Evolutionary conservation across 2,888 invertebrate genomes (phyloP).

Genomic region (Calameuta idolon): DNA sequence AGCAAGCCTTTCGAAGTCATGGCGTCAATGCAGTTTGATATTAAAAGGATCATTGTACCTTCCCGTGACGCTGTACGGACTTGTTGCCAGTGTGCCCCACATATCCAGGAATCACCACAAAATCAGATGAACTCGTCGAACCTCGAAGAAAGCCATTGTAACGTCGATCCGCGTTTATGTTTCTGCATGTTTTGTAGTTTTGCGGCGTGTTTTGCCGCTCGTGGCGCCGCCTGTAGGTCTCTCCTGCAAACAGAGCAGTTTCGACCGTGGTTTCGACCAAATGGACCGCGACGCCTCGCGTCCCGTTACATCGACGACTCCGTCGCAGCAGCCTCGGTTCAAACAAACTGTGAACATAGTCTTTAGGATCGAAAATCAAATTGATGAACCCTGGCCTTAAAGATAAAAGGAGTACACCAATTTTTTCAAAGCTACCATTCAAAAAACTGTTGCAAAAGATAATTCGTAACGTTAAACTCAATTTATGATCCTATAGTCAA

Average conservation of each 20-base stretch:
- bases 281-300: conserved; percentile 14
- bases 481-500: neutral
- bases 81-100: neutral
- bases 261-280: conserved; percentile 18
- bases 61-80: conserved; percentile 4
- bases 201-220: conserved; percentile 19
- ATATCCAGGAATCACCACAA: conserved; percentile 12
- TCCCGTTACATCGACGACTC: conserved; percentile 6
- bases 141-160: conserved; percentile 13
- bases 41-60: conserved; percentile 3
- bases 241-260: neutral
- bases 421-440: neutral
- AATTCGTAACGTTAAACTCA: neutral
- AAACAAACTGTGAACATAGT: neutral
- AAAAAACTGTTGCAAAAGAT: neutral
- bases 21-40: neutral
- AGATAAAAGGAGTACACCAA: neutral
- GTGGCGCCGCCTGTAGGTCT: conserved; percentile 16
- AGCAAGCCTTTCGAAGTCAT: neutral
- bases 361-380: neutral
- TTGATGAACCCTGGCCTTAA: neutral
- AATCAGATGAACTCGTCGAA: neutral
- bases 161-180: neutral
- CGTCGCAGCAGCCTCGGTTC: neutral
- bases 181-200: conserved; percentile 13